These are phyloP conservation scores for Leucosticte australis DNA, from an alignment of 2,113 vertebrate species.

Conservation along the genomic window DNA sequence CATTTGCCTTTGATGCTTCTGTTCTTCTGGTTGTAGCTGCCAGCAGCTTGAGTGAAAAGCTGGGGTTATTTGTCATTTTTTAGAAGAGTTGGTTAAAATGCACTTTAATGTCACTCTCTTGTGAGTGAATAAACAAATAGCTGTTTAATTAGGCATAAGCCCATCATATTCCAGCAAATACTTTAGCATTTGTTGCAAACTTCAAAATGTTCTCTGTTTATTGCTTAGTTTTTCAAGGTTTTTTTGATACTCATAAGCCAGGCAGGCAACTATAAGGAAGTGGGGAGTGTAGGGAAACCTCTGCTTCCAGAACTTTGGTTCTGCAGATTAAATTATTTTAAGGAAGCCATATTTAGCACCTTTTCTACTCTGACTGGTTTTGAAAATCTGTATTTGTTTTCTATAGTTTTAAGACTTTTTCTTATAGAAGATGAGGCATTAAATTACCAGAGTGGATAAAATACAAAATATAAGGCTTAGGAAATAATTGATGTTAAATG, in stretches of 20 bases:
- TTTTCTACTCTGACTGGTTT: neutral
- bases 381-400: neutral
- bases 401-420: neutral
- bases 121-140: neutral
- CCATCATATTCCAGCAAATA: neutral
- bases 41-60: neutral
- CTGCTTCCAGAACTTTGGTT: neutral
- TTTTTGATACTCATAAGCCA: neutral
- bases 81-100: neutral
- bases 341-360: neutral
- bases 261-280: neutral
- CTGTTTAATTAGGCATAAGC: neutral
- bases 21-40: neutral
- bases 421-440: neutral
- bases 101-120: neutral
- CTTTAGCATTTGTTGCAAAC: neutral
- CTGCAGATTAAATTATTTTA: neutral
- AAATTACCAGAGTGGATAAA: neutral
- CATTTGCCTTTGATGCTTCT: neutral
- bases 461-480: neutral
- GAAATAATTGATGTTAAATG: neutral
- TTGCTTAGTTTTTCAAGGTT: neutral
- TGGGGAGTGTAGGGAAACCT: neutral
- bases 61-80: neutral
- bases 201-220: neutral